Base-by-base conservation (phyloP, 2,888 invertebrate species). In the Meloe dianella region DNA sequence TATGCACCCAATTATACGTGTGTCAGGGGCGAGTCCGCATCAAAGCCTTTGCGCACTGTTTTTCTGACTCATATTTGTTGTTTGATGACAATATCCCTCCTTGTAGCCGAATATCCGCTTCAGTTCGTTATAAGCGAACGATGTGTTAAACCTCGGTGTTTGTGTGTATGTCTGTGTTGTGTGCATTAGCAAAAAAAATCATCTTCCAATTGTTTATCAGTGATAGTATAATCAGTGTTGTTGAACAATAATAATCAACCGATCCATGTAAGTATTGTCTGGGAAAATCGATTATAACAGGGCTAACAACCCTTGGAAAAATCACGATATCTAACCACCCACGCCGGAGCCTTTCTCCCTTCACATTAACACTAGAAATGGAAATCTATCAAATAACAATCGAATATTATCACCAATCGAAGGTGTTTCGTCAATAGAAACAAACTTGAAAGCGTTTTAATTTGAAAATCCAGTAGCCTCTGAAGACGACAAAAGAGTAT, bases 121-220 rank as follows among this genome's bases (percentile, higher is more conserved):
- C 27, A 54, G 54, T 54, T 54, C 54, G 54, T 54, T 54, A 54
- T 54, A 54, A 54, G 54, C 54, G 54, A n/a, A 54, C 54, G 54
- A 54, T 54, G 54, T 27, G 54, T 54, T 54, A n/a, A 54, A 27
- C 27, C 6, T 54, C 5, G 12, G 54, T 51, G 51, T 27, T 9
- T 47, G 20, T 47, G 47, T 22, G 20, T 47, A 22, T n/a, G n/a
- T n/a, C n/a, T n/a, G n/a, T n/a, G n/a, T n/a, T n/a, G n/a, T n/a
- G n/a, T n/a, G n/a, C n/a, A n/a, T n/a, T n/a, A n/a, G n/a, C n/a
- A 20, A 22, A 20, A 2, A 41, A 41, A 41, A 41, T 41, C 6
- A 41, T 41, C 6, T 30, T 20, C 20, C n/a, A 2, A 24, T 14
- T 54, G 14, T 24, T 27, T 22, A 14, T 54, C 10, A 27, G 2